Conservation (phyloP, 2,888 invertebrate species). For the Phengaris arion region DNA sequence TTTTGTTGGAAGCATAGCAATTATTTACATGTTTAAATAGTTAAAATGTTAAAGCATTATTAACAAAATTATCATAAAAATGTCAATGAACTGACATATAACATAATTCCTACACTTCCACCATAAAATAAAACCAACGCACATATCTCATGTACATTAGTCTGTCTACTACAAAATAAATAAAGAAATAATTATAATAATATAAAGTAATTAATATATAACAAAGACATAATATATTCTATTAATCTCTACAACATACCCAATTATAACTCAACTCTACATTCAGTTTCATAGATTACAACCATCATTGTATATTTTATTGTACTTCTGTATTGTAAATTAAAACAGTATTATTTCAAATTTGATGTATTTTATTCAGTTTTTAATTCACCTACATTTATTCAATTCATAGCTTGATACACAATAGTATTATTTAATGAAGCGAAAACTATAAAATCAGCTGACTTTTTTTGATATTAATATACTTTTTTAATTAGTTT, state of each 20-base stretch:
- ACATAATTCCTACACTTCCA: conserved; percentile 12
- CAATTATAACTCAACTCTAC: conserved; percentile 41
- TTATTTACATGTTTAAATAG: background rate
- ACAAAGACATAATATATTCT: conserved; percentile 16
- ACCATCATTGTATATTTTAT: background rate
- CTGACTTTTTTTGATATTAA: background rate
- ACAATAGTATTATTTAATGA: background rate
- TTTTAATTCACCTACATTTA: background rate
- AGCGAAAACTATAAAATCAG: background rate
- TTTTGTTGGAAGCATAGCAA: background rate
- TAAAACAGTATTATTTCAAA: background rate
- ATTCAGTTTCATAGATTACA: conserved; percentile 45
- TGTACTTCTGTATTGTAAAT: background rate
- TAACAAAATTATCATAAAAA: background rate
- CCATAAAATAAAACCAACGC: conserved; percentile 3
- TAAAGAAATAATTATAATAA: conserved; percentile 28
- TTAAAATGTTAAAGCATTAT: background rate
- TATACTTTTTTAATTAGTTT: background rate
- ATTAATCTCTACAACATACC: conserved; percentile 43
- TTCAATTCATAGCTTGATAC: background rate
- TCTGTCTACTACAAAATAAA: conserved; percentile 43
- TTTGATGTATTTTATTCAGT: no score
- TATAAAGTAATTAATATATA: conserved; percentile 15
- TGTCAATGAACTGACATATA: background rate
- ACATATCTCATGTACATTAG: conserved; percentile 29